Base-by-base conservation (phyloP, 1,140 invertebrate species). In the Drosophila seguyi region DNA sequence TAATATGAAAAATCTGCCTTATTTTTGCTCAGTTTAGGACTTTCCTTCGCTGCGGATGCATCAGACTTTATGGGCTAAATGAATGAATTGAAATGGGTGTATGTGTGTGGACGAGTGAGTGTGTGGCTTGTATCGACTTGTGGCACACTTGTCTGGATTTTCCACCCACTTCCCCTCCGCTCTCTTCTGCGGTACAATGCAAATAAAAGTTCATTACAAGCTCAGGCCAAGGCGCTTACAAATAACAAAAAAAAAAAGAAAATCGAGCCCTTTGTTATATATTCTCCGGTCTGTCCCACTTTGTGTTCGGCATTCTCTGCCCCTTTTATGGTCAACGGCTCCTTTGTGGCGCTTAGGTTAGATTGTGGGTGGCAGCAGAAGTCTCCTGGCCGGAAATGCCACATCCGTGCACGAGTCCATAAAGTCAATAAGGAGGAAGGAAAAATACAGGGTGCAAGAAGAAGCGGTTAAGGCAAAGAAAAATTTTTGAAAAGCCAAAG, bases 151-250 rank as follows among this genome's bases (percentile, higher is more conserved):
- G 69, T 79, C 61, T 48, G 55, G 25, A 34, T 50, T 45, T 56
- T 41, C 13, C 14, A 11, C 14, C 57, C 20, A 22, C 36, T 18
- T 10, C 14, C 4, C 11, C 31, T 7, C 11, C 31, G 31, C 31
- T 4, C 31, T 34, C 11, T 13, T 11, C 34, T 72, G 42, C 27
- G 52, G 67, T 53, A 84, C 80, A 87, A 87, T 88, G 84, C 84
- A 87, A 87, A 87, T 87, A 88, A 88, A 87, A 87, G 84, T 87
- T 87, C 84, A 87, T 87, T 88, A 87, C 84, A 88, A 77, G 80
- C 75, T 67, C 42, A 47, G 80, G 60, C 62, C 75, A 79, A 87
- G 84, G 79, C 78, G 82, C 82, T 86, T 81, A 73, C 86, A 86
- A 84, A 47, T 79, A 62, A 41, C 27, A 53, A 75, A 69, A 65